Evolutionary conservation across 2,888 invertebrate genomes (phyloP).

Genomic region (Ichneumoninae sp.): DNA sequence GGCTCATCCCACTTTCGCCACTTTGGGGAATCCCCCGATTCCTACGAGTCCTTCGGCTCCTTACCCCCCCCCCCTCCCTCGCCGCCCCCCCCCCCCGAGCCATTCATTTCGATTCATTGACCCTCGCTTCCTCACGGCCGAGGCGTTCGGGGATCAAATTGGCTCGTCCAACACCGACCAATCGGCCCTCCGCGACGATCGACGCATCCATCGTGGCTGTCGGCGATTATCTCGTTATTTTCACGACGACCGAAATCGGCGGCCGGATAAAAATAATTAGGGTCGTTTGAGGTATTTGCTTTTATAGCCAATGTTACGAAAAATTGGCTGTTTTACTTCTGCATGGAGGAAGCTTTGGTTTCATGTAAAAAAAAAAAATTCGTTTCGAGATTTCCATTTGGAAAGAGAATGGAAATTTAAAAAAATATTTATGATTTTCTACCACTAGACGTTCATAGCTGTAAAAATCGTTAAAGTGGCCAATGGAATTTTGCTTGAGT

Average conservation of each 20-base stretch:
- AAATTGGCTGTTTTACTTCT: too few relatives aligned
- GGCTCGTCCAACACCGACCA: conserved; percentile 24
- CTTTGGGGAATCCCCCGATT: neutral
- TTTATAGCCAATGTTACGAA: neutral
- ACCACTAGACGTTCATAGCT: too few relatives aligned
- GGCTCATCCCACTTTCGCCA: neutral
- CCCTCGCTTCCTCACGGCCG: conserved; percentile 17
- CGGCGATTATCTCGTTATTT: conserved; percentile 28
- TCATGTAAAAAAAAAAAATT: too few relatives aligned
- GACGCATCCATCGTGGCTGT: neutral
- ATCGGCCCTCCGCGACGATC: neutral
- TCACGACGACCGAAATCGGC: neutral
- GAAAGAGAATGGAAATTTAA: too few relatives aligned
- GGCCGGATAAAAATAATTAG: conserved; percentile 18
- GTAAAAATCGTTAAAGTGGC: too few relatives aligned
- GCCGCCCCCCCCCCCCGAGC: neutral
- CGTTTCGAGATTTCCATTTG: too few relatives aligned
- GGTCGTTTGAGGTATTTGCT: neutral
- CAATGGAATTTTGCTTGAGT: too few relatives aligned
- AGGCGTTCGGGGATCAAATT: conserved; percentile 32
- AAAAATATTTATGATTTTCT: too few relatives aligned
- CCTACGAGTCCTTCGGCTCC: too few relatives aligned
- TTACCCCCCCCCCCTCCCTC: neutral
- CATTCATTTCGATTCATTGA: conserved; percentile 32
- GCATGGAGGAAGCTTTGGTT: too few relatives aligned